Evolutionary conservation across 2,797 vertebrate species (phyloP).

Genomic region (Acanthurus leucopareius): DNA sequence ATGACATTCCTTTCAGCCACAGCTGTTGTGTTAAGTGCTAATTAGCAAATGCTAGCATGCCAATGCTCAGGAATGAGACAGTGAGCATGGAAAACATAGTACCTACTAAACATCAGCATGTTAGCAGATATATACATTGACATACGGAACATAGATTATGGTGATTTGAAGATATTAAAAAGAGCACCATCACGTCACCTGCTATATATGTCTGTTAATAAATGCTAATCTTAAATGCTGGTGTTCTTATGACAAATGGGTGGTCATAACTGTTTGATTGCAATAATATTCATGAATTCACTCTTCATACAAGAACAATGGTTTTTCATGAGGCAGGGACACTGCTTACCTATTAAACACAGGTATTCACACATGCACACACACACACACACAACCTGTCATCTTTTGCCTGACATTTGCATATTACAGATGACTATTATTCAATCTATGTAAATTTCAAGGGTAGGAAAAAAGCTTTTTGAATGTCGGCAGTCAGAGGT

Average conservation of each 20-base stretch:
- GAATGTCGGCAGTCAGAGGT: constrained; percentile 11
- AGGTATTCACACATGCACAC: background rate
- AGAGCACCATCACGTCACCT: background rate
- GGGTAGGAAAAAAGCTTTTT: constrained; percentile 20
- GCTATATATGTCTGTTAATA: background rate
- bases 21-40: background rate
- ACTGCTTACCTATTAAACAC: background rate
- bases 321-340: constrained; percentile 1
- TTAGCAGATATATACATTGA: background rate
- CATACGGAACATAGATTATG: too few relatives aligned
- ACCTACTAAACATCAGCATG: background rate
- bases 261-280: background rate
- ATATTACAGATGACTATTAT: constrained; percentile 50
- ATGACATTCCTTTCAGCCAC: background rate
- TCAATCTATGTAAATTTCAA: constrained; percentile 43
- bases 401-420: constrained; percentile 46
- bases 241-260: background rate
- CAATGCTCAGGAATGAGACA: background rate
- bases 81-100: background rate
- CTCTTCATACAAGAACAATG: constrained; percentile 12
- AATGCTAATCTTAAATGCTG: background rate
- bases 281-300: constrained; percentile 18
- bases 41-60: background rate
- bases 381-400: background rate
- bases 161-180: too few relatives aligned